Evolutionary conservation across 1,140 invertebrate genomes (phyloP).

Genomic region (Drosophila triauraria): DNA sequence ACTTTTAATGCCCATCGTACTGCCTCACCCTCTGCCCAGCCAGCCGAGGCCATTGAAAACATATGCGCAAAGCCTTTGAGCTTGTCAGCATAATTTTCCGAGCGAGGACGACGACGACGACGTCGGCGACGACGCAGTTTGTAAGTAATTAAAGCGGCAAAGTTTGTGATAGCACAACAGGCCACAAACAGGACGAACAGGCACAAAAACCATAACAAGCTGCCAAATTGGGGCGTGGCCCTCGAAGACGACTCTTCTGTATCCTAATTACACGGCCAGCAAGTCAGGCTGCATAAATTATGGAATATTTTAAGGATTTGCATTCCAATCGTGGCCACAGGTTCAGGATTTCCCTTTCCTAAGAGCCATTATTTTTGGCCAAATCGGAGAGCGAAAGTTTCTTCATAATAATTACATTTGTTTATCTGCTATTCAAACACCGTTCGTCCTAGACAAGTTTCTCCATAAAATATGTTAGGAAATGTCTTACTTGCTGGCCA

Average conservation of each 20-base stretch:
- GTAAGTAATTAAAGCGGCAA: constrained; percentile 76
- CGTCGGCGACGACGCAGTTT: constrained; percentile 27
- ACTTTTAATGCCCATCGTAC: constrained; percentile 56
- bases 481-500: constrained; percentile 62
- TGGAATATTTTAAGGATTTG: constrained; percentile 38
- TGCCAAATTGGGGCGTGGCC: constrained; percentile 55
- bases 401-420: constrained; percentile 72
- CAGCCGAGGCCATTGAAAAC: constrained; percentile 66
- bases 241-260: constrained; percentile 13
- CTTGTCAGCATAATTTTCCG: constrained; percentile 58
- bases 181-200: constrained; percentile 13
- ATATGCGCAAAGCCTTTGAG: constrained; percentile 75
- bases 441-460: constrained; percentile 19
- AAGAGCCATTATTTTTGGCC: background rate
- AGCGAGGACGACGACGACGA: constrained; percentile 22
- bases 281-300: constrained; percentile 55
- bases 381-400: constrained; percentile 23
- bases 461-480: constrained; percentile 69
- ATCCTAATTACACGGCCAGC: constrained; percentile 35
- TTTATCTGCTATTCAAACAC: constrained; percentile 33
- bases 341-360: background rate
- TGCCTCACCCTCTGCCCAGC: background rate
- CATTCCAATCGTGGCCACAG: constrained; percentile 21
- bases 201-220: constrained; percentile 47
- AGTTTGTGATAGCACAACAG: constrained; percentile 77